Conservation (phyloP, 1,140 invertebrate species). For the Pseudoatta argentina region DNA sequence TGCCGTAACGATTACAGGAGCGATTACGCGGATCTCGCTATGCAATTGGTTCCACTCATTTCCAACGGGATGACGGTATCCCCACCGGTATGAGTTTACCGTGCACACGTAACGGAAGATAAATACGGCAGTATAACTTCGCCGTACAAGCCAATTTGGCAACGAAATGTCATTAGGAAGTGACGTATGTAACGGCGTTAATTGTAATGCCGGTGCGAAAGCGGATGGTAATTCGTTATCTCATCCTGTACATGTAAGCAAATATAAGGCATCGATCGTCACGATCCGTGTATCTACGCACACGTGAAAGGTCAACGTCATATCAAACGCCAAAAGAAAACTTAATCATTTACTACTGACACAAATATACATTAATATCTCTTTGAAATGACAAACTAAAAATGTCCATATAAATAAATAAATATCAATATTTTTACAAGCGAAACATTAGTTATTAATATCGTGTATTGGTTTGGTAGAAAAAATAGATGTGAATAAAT, state of each 20-base stretch:
- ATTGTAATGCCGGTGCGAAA: constrained; percentile 51
- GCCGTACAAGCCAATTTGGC: constrained; percentile 61
- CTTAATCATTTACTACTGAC: background rate
- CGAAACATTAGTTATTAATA: background rate
- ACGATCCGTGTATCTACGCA: background rate
- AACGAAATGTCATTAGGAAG: constrained; percentile 60
- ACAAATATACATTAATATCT: background rate
- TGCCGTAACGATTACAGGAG: constrained; percentile 48
- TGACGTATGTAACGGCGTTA: constrained; percentile 55
- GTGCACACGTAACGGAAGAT: constrained; percentile 54
- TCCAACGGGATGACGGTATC: constrained; percentile 33
- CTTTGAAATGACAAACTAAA: background rate
- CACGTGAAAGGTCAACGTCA: constrained; percentile 7
- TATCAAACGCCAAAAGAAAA: background rate
- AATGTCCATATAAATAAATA: background rate
- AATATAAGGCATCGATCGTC: constrained; percentile 43
- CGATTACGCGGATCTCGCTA: constrained; percentile 58
- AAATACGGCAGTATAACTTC: constrained; percentile 59
- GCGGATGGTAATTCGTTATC: constrained; percentile 42
- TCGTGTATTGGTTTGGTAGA: background rate
- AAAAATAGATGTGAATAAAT: background rate
- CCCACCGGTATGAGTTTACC: constrained; percentile 33
- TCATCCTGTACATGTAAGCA: background rate
- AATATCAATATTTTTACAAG: background rate
- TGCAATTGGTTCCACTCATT: constrained; percentile 60